phyloP scores from a whole-genome alignment of 2,888 invertebrate species.

The Ornithoptera alexandrae region DNA sequence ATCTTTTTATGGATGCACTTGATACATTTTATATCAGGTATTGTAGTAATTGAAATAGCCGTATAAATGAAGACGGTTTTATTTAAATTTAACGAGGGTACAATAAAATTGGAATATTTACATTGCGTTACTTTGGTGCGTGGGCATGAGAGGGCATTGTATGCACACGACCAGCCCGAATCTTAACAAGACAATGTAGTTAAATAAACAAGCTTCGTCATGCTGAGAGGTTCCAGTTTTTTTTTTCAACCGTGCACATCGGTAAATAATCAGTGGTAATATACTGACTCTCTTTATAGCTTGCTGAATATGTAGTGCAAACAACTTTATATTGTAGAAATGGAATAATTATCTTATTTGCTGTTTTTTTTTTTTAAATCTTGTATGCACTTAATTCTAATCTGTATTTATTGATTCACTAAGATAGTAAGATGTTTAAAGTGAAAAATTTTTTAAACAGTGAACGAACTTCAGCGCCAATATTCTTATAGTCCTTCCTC shows the following conservation, averaged over 20 bases:
- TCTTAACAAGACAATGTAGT: slow-evolving; percentile 53
- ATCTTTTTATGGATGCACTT: slow-evolving; percentile 3
- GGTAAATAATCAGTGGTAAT: background rate
- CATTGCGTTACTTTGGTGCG: slow-evolving; percentile 15
- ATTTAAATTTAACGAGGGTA: slow-evolving; percentile 19
- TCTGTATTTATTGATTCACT: no score
- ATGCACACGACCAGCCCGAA: slow-evolving; percentile 37
- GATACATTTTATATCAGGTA: slow-evolving; percentile 18
- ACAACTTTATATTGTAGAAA: background rate
- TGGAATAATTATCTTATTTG: no score
- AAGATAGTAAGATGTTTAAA: no score
- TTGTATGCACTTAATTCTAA: no score
- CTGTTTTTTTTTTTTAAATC: no score
- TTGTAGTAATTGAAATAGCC: background rate
- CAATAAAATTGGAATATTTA: slow-evolving; percentile 15
- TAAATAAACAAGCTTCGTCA: slow-evolving; percentile 55
- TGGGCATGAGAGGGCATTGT: slow-evolving; percentile 43
- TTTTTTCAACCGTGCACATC: slow-evolving; percentile 9
- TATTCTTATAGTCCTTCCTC: no score
- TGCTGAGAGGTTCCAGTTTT: background rate
- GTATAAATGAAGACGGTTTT: background rate
- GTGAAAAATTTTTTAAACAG: no score
- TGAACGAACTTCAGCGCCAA: no score
- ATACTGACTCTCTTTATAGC: background rate
- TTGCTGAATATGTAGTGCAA: background rate